Evolutionary conservation across 2,797 vertebrate species (phyloP), one percentile per base, ranked within the genome.

Genomic region (Helarctos malayanus): DNA sequence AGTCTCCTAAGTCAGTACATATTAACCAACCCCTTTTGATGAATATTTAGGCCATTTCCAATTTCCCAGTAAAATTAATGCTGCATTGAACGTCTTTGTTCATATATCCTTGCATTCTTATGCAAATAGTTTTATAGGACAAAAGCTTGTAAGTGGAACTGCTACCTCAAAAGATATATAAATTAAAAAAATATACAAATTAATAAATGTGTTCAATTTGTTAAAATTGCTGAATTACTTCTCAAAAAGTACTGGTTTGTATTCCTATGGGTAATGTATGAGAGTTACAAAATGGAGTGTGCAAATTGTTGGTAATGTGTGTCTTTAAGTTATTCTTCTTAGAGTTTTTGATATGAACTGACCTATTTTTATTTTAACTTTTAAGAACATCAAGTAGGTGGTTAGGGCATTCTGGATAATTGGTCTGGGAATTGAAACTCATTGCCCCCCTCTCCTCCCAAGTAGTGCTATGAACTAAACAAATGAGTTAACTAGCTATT

Each of bases 141-240:
- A 87, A 96, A 86, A 94, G 41, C 49, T 94, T 81, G 19, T 89
- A 84, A 88, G n/a, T 68, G 63, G 32, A 90, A 68, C 25, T 81
- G 21, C 49, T 94, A 32, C 19, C 27, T 91, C 57, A 94, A 86
- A 91, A 35, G 41, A 73, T 57, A 49, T 3, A 52, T 3, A 82
- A 94, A 52, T 59, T 57, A 21, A 21, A 87, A 81, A 59, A 25
- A 32, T 29, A 57, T 9, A 47, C 13, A 82, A 91, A 54, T 61
- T 59, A 16, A 91, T 87, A 85, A 45, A 25, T 81, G 8, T 63
- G 21, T 71, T 78, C 63, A 68, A 76, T 81, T 82, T 57, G 32
- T 88, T 92, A 76, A 88, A 76, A 76, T 75, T 65, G 21, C 38
- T 65, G n/a, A 90, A 61, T 63, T 96, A 57, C 23, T 41, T 83